phyloP scores from a whole-genome alignment of 2,113 vertebrate genomes.

The Leptocoma aspasia region DNA sequence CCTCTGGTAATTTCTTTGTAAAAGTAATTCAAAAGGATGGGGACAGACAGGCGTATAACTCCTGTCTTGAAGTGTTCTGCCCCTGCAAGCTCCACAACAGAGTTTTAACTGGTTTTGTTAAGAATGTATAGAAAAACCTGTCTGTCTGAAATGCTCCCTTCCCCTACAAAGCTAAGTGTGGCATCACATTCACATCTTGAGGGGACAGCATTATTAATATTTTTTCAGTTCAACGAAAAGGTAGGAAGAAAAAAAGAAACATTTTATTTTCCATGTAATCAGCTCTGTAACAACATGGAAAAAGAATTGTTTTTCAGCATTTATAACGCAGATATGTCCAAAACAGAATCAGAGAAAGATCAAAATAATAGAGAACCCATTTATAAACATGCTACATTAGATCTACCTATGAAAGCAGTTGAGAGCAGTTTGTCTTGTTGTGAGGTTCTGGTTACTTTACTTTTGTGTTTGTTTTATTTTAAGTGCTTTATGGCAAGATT shows the following conservation, averaged over 20 bases:
- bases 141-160: background rate
- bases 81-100: background rate
- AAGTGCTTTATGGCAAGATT: conserved; percentile 16
- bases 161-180: background rate
- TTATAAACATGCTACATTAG: background rate
- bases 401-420: background rate
- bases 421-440: background rate
- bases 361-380: background rate
- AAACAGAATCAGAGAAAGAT: background rate
- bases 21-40: background rate
- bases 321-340: background rate
- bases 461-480: conserved; percentile 31
- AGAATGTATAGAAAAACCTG: background rate
- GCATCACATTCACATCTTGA: background rate
- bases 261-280: background rate
- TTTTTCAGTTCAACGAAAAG: background rate
- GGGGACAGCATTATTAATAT: background rate
- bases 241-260: background rate
- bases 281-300: too few relatives aligned
- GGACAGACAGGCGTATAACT: fast-evolving
- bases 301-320: background rate
- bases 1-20: background rate
- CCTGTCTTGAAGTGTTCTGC: background rate
- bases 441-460: background rate
- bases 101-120: background rate